Conservation (phyloP, 2,113 vertebrate species). For the Rhegmatorhina hoffmannsi region DNA sequence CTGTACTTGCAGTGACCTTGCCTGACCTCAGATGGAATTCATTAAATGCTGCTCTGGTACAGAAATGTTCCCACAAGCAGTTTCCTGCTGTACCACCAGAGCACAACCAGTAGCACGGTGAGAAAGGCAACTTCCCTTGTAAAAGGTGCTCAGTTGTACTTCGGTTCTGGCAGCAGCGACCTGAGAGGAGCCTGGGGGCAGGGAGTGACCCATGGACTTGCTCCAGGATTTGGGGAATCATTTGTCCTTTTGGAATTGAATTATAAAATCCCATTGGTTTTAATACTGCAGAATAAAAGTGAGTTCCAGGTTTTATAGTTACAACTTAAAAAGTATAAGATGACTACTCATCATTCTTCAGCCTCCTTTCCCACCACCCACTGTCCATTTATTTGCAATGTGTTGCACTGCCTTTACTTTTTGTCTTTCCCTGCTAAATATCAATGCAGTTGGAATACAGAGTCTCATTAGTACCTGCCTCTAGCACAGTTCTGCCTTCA, state of each 20-base stretch:
- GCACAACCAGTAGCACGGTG: background rate
- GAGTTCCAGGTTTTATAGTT: background rate
- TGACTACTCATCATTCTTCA: background rate
- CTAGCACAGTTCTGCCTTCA: background rate
- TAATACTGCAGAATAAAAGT: background rate
- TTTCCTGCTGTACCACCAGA: background rate
- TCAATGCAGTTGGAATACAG: background rate
- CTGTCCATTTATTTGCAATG: background rate
- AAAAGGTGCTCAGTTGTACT: fast-evolving
- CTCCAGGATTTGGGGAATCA: background rate
- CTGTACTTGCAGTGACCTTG: background rate
- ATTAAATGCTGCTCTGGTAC: background rate
- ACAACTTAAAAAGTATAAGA: background rate
- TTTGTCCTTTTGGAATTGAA: background rate
- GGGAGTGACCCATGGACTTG: fast-evolving
- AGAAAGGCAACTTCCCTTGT: background rate
- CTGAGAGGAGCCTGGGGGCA: background rate
- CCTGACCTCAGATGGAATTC: background rate
- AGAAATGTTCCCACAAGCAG: background rate
- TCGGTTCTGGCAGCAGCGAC: background rate
- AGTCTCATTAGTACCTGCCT: background rate
- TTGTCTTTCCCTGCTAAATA: background rate
- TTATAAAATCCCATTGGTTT: background rate
- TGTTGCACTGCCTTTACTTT: background rate
- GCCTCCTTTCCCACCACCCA: background rate